Evolutionary conservation across 2,888 invertebrate species (phyloP).

Genomic region (Stenurella melanura): DNA sequence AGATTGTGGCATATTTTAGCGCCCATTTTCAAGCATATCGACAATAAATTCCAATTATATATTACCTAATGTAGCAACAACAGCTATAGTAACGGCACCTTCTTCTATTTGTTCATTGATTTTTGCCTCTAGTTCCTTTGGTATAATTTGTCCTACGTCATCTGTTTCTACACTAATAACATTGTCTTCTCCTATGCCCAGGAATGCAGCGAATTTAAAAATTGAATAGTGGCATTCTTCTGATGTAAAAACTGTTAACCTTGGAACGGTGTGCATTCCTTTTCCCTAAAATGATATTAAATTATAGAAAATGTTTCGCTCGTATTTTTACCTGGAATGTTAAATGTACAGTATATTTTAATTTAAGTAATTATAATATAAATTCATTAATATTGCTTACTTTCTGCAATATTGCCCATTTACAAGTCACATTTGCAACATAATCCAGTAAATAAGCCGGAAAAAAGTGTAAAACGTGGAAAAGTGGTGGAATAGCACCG

Average conservation of each 20-base stretch:
- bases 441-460: too few relatives aligned
- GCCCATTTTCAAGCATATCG: too few relatives aligned
- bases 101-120: slow-evolving; percentile 67
- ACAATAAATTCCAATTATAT: neutral
- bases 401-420: too few relatives aligned
- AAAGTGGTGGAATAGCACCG: too few relatives aligned
- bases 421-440: too few relatives aligned
- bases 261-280: slow-evolving; percentile 71
- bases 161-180: slow-evolving; percentile 74
- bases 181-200: slow-evolving; percentile 78
- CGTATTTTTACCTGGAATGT: too few relatives aligned
- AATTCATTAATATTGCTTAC: too few relatives aligned
- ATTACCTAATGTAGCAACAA: slow-evolving; percentile 73
- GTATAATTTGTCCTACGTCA: slow-evolving; percentile 71
- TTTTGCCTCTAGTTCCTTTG: slow-evolving; percentile 67
- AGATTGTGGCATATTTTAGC: too few relatives aligned
- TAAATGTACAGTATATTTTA: too few relatives aligned
- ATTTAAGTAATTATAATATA: too few relatives aligned
- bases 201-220: slow-evolving; percentile 76
- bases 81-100: slow-evolving; percentile 72
- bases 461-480: too few relatives aligned
- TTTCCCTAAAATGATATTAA: slow-evolving; percentile 65
- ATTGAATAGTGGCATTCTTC: slow-evolving; percentile 80
- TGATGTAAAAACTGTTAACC: slow-evolving; percentile 75
- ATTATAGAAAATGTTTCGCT: neutral